These are phyloP conservation scores for Alviniconcha marisindica DNA, from an alignment of 1,140 invertebrate species.

Conservation along the genomic window DNA sequence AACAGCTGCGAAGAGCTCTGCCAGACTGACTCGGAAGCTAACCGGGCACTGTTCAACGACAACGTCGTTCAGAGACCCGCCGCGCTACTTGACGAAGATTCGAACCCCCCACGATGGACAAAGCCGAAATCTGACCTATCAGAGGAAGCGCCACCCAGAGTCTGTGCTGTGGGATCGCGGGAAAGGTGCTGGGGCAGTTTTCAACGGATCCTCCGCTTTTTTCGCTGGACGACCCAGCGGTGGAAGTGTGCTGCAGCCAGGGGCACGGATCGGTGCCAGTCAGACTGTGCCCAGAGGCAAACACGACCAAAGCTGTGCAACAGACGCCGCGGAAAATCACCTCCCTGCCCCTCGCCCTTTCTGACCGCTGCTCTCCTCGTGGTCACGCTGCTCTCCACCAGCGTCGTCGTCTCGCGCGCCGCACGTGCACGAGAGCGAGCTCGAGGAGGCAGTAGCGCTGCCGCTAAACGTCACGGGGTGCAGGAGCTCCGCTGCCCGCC, in stretches of 20 bases:
- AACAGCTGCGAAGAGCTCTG: too few relatives aligned
- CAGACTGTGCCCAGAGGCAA: neutral
- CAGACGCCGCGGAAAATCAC: neutral
- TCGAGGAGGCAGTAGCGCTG: neutral
- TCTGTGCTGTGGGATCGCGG: neutral
- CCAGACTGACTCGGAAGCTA: too few relatives aligned
- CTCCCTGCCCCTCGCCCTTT: neutral
- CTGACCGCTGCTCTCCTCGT: neutral
- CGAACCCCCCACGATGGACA: too few relatives aligned
- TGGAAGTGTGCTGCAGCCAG: neutral
- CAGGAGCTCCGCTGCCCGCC: conserved; percentile 59
- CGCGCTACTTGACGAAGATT: too few relatives aligned
- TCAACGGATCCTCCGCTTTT: neutral
- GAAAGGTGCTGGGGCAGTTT: neutral
- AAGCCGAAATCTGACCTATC: too few relatives aligned
- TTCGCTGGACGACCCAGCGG: neutral
- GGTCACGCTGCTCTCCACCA: neutral
- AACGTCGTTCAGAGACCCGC: too few relatives aligned
- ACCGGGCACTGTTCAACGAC: too few relatives aligned
- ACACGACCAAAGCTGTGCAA: neutral
- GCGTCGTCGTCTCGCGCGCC: neutral
- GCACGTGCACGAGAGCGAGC: neutral
- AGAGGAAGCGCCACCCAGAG: neutral
- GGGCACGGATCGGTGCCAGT: too few relatives aligned
- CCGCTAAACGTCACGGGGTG: neutral